Evolutionary conservation across 2,797 vertebrate genomes (phyloP).

Genomic region (Micrastur ruficollis): DNA sequence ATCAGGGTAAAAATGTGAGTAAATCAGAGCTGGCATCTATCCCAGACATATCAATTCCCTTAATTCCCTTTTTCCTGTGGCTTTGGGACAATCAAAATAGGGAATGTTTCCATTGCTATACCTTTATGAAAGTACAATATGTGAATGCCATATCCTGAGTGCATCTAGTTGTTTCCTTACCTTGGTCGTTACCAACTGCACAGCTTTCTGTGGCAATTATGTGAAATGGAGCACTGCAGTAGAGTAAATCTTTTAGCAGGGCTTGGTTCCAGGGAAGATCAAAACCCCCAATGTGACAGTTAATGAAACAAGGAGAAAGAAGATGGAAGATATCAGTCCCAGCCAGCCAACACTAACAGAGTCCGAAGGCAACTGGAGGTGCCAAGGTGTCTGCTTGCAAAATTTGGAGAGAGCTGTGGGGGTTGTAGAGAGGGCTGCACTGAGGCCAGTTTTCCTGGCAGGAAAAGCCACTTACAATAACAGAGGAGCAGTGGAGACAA

Average conservation of each 20-base stretch:
- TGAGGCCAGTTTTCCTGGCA: not conserved
- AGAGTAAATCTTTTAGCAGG: slow-evolving; percentile 58
- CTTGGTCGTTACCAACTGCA: slow-evolving; percentile 20
- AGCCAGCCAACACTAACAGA: slow-evolving; percentile 72
- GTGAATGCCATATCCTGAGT: slow-evolving; percentile 3
- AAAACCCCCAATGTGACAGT: slow-evolving; percentile 67
- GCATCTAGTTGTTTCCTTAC: slow-evolving; percentile 46
- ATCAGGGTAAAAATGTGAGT: slow-evolving; percentile 75
- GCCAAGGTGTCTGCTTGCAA: slow-evolving; percentile 69
- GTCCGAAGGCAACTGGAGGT: slow-evolving; percentile 18
- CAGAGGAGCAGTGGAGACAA: not conserved
- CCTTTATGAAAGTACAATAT: slow-evolving; percentile 60
- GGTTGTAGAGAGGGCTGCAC: not conserved
- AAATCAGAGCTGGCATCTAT: slow-evolving; percentile 73
- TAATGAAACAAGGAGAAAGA: slow-evolving; percentile 55
- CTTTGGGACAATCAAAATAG: slow-evolving; percentile 77
- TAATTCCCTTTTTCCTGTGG: slow-evolving; percentile 70
- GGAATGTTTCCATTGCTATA: slow-evolving; percentile 64
- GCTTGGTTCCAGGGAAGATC: slow-evolving; percentile 61
- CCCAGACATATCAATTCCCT: slow-evolving; percentile 75
- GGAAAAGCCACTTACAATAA: not conserved
- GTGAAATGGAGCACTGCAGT: slow-evolving; percentile 58
- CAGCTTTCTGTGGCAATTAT: slow-evolving; percentile 64
- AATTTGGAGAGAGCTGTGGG: slow-evolving; percentile 19
- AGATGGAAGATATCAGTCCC: slow-evolving; percentile 60